Conservation (phyloP, 2,797 vertebrate species). For the Diglossa cyanea region DNA sequence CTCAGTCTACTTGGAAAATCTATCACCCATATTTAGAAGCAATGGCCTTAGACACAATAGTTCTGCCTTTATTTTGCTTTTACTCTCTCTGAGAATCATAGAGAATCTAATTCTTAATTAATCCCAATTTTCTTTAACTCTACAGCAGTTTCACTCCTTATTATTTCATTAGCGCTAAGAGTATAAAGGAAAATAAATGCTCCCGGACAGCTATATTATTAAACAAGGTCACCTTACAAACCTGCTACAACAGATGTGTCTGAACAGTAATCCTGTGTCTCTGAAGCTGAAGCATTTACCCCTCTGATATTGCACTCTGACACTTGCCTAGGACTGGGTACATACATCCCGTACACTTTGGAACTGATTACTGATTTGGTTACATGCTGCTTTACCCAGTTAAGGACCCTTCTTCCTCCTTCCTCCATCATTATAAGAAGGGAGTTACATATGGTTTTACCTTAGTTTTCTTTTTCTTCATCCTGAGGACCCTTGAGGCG, state of each 20-base stretch:
- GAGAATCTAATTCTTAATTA: slow-evolving; percentile 11
- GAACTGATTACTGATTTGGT: neutral
- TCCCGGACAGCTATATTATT: neutral
- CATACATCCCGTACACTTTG: neutral
- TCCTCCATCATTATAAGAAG: neutral
- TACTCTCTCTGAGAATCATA: neutral
- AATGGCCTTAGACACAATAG: neutral
- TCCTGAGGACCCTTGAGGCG: slow-evolving; percentile 88
- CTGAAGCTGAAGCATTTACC: neutral
- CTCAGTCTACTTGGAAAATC: neutral
- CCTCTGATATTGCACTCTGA: neutral
- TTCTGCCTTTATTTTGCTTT: neutral
- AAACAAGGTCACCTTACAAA: slow-evolving; percentile 20
- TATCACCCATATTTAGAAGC: neutral
- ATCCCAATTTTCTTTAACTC: neutral
- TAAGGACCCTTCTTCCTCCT: neutral
- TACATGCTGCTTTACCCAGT: neutral
- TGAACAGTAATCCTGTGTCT: neutral
- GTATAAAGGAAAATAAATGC: slow-evolving; percentile 23
- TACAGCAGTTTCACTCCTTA: neutral
- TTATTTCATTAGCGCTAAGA: slow-evolving; percentile 18
- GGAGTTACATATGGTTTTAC: slow-evolving; percentile 69
- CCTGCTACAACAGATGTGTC: neutral
- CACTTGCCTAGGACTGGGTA: neutral
- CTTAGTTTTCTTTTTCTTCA: slow-evolving; percentile 95